A percentile compares a stretch with the other conserved stretches of the same genome.
Conservation (phyloP, 2,797 vertebrate genomes). For the Pseudocheirus occidentalis region DNA sequence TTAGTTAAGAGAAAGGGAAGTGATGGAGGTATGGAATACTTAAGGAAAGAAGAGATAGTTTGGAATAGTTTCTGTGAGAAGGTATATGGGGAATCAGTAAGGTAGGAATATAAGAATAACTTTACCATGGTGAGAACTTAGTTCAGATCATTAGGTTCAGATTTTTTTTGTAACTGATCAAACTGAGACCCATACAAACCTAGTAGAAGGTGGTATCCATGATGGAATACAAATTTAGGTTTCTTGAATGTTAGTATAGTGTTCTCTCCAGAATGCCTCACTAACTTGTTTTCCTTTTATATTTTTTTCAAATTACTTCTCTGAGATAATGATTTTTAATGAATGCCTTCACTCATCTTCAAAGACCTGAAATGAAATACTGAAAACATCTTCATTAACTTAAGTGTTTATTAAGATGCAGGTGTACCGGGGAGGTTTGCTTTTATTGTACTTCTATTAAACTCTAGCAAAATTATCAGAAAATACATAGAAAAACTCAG, state of each 20-base stretch:
- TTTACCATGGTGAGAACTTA: neutral
- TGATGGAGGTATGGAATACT: neutral
- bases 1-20: neutral
- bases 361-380: neutral
- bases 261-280: neutral
- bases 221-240: neutral
- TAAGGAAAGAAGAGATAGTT: neutral
- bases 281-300: neutral
- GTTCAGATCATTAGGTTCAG: neutral
- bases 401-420: constrained; percentile 42
- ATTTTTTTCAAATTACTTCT: constrained; percentile 26
- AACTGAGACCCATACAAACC: neutral
- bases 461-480: neutral
- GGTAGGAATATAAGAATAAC: neutral
- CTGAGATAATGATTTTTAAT: constrained; percentile 4
- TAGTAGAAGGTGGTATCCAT: neutral
- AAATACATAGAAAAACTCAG: neutral
- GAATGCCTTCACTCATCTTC: neutral
- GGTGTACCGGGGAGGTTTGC: constrained; percentile 41
- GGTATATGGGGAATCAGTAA: neutral
- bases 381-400: constrained; percentile 13
- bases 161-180: neutral
- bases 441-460: constrained; percentile 24
- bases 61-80: neutral
- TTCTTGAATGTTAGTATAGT: neutral